Percentiles rank a stretch among this genome's conserved stretches.
phyloP scores from a whole-genome alignment of 2,113 vertebrate species.

The Triplophysa rosa region DNA sequence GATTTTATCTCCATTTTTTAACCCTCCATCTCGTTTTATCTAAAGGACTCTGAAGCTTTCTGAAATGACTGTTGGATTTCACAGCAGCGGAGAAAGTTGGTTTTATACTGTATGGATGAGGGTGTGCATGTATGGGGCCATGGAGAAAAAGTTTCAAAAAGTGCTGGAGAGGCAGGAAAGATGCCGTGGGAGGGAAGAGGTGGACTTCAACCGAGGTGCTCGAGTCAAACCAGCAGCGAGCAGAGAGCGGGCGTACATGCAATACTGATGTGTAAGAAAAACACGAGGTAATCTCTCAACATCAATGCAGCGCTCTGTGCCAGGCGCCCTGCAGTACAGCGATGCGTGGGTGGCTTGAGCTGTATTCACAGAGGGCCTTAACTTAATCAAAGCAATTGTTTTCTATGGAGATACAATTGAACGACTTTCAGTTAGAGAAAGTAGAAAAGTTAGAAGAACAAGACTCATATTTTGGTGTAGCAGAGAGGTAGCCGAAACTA shows the following conservation, averaged over 20 bases:
- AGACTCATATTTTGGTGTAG: constrained; percentile 33
- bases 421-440: constrained; percentile 36
- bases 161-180: constrained; percentile 33
- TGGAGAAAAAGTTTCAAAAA: constrained; percentile 30
- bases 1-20: background rate
- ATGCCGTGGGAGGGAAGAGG: constrained; percentile 31
- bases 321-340: constrained; percentile 6
- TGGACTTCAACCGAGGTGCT: constrained; percentile 38
- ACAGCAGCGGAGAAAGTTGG: constrained; percentile 11
- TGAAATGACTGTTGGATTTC: constrained; percentile 34
- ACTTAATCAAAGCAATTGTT: constrained; percentile 54
- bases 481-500: background rate
- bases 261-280: constrained; percentile 1
- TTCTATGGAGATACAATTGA: constrained; percentile 35
- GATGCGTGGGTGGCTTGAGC: constrained; percentile 33
- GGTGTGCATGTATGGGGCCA: background rate
- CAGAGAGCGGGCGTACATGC: constrained; percentile 30
- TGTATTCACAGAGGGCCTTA: constrained; percentile 43
- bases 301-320: constrained; percentile 21
- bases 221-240: constrained; percentile 6
- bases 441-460: constrained; percentile 21
- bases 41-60: background rate
- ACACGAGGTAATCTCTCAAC: background rate
- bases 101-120: constrained; percentile 13
- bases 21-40: background rate